Conservation (phyloP, 2,888 invertebrate species). For the Microctonus hyperodae region DNA sequence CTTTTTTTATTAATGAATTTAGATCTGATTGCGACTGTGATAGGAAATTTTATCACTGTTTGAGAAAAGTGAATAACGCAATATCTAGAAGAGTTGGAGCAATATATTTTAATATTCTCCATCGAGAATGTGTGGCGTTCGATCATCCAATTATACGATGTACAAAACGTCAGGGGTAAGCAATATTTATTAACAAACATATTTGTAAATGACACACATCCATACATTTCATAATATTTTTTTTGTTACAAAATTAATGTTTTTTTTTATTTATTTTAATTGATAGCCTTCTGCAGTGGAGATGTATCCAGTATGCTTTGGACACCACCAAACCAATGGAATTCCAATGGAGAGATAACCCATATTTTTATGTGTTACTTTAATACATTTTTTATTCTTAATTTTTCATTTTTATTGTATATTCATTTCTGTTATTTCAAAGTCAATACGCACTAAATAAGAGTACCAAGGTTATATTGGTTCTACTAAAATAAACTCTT, state of each 20-base stretch:
- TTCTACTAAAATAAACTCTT: too few species aligned
- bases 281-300: not conserved
- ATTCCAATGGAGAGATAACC: slow-evolving; percentile 10
- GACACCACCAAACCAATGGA: not conserved
- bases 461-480: too few species aligned
- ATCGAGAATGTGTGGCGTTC: slow-evolving; percentile 73
- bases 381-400: not conserved
- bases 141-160: slow-evolving; percentile 44
- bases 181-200: not conserved
- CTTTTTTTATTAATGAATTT: slow-evolving; percentile 29
- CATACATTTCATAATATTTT: too few species aligned
- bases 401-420: too few species aligned
- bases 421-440: too few species aligned
- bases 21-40: slow-evolving; percentile 79
- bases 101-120: slow-evolving; percentile 77
- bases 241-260: too few species aligned
- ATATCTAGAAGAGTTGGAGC: slow-evolving; percentile 70
- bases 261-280: too few species aligned
- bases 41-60: slow-evolving; percentile 71
- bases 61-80: slow-evolving; percentile 67
- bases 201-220: not conserved
- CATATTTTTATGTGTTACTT: not conserved
- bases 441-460: too few species aligned
- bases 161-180: slow-evolving; percentile 41
- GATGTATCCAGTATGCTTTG: slow-evolving; percentile 12